A percentile compares a stretch with the other conserved stretches of the same genome.
Conservation (phyloP, 1,140 invertebrate species). For the Paracyclopina nana region DNA sequence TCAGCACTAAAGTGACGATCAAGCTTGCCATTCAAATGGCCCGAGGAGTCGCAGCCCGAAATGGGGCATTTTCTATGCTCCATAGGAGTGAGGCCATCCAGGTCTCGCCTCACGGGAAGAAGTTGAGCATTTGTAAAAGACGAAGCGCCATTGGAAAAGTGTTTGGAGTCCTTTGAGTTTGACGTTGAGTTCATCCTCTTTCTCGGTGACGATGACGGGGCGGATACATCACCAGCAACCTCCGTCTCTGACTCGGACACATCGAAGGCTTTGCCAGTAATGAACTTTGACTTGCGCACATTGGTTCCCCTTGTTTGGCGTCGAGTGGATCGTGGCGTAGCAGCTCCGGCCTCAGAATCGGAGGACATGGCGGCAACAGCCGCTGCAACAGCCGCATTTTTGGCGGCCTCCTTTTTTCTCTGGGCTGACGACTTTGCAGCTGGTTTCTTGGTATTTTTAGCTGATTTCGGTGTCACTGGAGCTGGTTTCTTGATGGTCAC, state of each 20-base stretch:
- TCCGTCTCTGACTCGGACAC: constrained; percentile 4
- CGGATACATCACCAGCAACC: background rate
- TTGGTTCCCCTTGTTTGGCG: background rate
- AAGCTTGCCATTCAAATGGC: constrained; percentile 61
- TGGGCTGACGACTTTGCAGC: too few relatives aligned
- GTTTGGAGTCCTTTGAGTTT: background rate
- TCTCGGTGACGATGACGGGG: background rate
- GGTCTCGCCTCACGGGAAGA: background rate
- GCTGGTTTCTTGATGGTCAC: background rate
- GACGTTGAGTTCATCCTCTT: constrained; percentile 6
- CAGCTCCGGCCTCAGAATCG: background rate
- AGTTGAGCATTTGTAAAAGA: background rate
- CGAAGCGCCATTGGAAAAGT: background rate
- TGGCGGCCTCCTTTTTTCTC: too few relatives aligned
- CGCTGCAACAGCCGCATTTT: too few relatives aligned
- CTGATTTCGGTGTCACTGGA: too few relatives aligned
- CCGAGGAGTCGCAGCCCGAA: constrained; percentile 64
- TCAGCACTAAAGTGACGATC: constrained; percentile 64
- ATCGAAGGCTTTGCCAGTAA: background rate
- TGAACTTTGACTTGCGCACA: background rate
- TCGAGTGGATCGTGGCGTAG: background rate
- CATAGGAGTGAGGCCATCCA: constrained; percentile 19
- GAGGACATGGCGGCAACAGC: too few relatives aligned
- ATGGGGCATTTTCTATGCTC: constrained; percentile 56
- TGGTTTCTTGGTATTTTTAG: too few relatives aligned